A percentile compares a stretch with the other conserved stretches of the same genome.
Conservation (phyloP, 2,888 invertebrate genomes). For the Himalopsyche anomala region DNA sequence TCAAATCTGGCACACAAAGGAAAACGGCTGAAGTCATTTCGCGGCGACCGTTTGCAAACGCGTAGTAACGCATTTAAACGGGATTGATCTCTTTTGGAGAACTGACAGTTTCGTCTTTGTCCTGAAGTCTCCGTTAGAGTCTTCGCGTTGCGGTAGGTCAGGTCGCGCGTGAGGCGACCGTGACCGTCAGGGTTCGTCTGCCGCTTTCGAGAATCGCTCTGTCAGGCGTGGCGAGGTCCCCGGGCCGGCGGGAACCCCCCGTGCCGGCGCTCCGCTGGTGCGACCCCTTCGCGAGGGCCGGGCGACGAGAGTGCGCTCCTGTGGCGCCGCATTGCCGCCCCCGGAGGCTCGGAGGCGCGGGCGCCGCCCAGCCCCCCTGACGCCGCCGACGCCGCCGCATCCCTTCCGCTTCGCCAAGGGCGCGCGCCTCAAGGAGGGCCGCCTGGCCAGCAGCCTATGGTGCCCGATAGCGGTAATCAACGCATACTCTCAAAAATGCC, state of each 20-base stretch:
- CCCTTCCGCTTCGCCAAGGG: slow-evolving; percentile 62
- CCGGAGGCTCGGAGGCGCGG: slow-evolving; percentile 49
- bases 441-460: slow-evolving; percentile 48
- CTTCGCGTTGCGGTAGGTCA: slow-evolving; percentile 25
- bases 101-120: neutral
- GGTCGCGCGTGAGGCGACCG: slow-evolving; percentile 28
- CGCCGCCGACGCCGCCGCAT: slow-evolving; percentile 54
- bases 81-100: neutral
- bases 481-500: neutral
- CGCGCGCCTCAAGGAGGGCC: slow-evolving; percentile 64
- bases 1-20: neutral
- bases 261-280: slow-evolving; percentile 39
- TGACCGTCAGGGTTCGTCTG: slow-evolving; percentile 31
- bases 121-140: neutral
- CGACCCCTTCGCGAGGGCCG: slow-evolving; percentile 3
- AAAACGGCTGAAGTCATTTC: neutral
- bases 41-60: neutral
- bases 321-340: slow-evolving; percentile 55
- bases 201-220: slow-evolving; percentile 43
- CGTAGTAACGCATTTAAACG: neutral
- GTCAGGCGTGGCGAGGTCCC: slow-evolving; percentile 35
- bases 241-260: slow-evolving; percentile 45
- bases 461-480: slow-evolving; percentile 41
- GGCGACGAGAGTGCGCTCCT: slow-evolving; percentile 50
- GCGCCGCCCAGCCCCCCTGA: slow-evolving; percentile 52